phyloP scores from a whole-genome alignment of 2,113 vertebrate genomes.

The Ameiurus melas region DNA sequence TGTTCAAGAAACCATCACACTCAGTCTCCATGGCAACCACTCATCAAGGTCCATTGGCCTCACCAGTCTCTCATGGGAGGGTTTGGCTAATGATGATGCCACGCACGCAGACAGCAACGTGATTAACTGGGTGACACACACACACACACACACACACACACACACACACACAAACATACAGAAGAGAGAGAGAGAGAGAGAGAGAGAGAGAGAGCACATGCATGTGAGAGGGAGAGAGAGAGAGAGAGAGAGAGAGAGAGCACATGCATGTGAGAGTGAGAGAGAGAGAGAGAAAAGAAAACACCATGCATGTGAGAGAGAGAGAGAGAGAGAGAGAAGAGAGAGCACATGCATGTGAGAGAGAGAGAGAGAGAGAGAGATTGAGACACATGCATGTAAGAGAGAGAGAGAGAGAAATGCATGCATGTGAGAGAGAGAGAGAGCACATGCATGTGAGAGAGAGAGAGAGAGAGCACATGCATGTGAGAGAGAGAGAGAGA shows the following conservation, averaged over 20 bases:
- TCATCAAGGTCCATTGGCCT: slow-evolving; percentile 42
- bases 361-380: not conserved
- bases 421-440: not conserved
- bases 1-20: slow-evolving; percentile 27
- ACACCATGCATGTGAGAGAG: no score
- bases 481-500: not conserved
- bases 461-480: not conserved
- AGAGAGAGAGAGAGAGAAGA: not conserved
- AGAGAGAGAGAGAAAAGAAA: not conserved
- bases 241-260: not conserved
- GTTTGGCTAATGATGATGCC: slow-evolving; percentile 23
- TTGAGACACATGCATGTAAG: no score
- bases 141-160: not conserved
- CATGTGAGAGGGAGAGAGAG: no score
- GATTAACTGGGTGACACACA: slow-evolving; percentile 2
- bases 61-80: slow-evolving; percentile 8
- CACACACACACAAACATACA: not conserved
- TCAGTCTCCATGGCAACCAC: slow-evolving; percentile 56
- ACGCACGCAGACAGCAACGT: not conserved
- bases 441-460: not conserved
- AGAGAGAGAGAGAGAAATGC: not conserved
- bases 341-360: not conserved
- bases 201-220: not conserved
- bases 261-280: no score
- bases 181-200: not conserved